A percentile compares a stretch with the other conserved stretches of the same genome.
These are phyloP conservation scores for Notarius lentiginosus DNA, from an alignment of 2,113 vertebrate genomes.

Conservation along the genomic window DNA sequence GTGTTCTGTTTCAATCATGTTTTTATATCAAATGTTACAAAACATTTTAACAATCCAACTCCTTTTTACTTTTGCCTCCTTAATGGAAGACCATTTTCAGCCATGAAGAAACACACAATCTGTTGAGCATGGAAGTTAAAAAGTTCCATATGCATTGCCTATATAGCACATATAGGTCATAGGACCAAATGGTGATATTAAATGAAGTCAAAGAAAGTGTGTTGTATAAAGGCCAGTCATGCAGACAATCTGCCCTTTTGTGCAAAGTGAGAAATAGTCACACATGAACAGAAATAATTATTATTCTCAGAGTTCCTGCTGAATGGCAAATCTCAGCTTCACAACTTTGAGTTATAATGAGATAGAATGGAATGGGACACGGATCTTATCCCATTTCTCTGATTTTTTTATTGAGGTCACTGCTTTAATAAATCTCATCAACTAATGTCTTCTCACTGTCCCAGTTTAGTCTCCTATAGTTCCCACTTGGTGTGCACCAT, in stretches of 20 bases:
- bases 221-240: conserved; percentile 14
- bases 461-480: conserved; percentile 46
- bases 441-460: conserved; percentile 39
- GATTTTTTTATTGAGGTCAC: conserved; percentile 36
- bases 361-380: conserved; percentile 17
- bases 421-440: conserved; percentile 30
- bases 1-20: not conserved
- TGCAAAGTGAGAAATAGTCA: conserved; percentile 23
- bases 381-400: conserved; percentile 11
- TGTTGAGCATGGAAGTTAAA: not conserved
- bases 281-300: conserved; percentile 28
- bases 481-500: not conserved
- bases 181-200: not conserved
- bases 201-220: conserved; percentile 27
- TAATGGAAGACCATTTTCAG: not conserved
- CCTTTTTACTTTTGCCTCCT: not conserved
- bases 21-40: not conserved
- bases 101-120: not conserved
- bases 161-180: not conserved
- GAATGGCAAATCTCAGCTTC: not conserved
- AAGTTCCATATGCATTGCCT: not conserved
- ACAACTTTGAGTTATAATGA: conserved; percentile 37
- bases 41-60: not conserved
- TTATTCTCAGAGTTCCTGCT: not conserved
- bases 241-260: conserved; percentile 23